Percentiles rank a stretch among this genome's conserved stretches.
phyloP scores from a whole-genome alignment of 2,888 invertebrate species.

The Frankliniella intonsa region DNA sequence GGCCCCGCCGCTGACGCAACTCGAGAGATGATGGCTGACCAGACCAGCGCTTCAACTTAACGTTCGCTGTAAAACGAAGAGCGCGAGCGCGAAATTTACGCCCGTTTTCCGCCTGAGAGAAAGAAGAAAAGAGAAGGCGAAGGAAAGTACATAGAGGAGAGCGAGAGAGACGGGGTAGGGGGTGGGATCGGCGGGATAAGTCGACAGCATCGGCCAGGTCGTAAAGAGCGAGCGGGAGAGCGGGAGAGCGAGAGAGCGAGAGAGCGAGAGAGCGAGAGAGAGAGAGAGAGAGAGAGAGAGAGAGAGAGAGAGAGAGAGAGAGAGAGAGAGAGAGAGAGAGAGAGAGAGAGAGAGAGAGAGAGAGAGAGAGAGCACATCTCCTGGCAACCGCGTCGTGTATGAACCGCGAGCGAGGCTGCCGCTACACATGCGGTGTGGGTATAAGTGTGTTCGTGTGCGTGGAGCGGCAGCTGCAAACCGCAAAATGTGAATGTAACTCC shows the following conservation, averaged over 20 bases:
- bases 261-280: constrained; percentile 29
- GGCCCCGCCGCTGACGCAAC: not conserved
- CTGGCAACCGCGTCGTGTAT: too few species aligned
- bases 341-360: constrained; percentile 28
- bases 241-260: not conserved
- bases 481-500: too few species aligned
- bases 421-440: too few species aligned
- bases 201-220: constrained; percentile 31
- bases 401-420: too few species aligned
- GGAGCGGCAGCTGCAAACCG: too few species aligned
- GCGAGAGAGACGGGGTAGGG: constrained; percentile 20
- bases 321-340: constrained; percentile 33
- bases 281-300: constrained; percentile 34
- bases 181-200: constrained; percentile 32
- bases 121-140: not conserved
- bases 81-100: too few species aligned
- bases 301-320: constrained; percentile 34
- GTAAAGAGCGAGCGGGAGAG: constrained; percentile 29
- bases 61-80: too few species aligned
- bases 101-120: too few species aligned
- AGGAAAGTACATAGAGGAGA: constrained; percentile 27
- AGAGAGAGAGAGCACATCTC: constrained; percentile 20
- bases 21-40: not conserved
- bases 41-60: too few species aligned
- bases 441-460: too few species aligned